These are phyloP conservation scores for Andrena haemorrhoa DNA, from an alignment of 2,888 invertebrate genomes.

Conservation along the genomic window DNA sequence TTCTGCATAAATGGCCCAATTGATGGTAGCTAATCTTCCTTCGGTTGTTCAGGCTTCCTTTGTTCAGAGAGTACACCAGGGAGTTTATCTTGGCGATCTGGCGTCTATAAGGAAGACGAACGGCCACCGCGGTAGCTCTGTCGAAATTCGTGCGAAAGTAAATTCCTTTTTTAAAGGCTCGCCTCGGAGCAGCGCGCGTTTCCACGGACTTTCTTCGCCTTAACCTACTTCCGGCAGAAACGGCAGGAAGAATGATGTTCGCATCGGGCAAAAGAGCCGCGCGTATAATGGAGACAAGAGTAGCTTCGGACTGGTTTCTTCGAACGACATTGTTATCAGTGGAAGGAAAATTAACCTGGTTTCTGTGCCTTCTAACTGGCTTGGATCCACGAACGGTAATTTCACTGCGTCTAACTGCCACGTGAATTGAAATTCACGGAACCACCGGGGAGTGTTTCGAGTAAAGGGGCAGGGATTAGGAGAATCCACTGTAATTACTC, in stretches of 20 bases:
- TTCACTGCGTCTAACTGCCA: constrained; percentile 32
- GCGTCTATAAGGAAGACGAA: background rate
- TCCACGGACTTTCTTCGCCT: constrained; percentile 59
- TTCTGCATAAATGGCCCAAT: too few relatives aligned
- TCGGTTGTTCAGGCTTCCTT: background rate
- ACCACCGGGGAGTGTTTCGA: background rate
- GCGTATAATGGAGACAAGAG: constrained; percentile 61
- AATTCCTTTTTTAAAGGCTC: constrained; percentile 39
- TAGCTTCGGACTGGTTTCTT: constrained; percentile 53
- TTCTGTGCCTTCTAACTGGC: constrained; percentile 52
- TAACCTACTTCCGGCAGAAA: constrained; percentile 61
- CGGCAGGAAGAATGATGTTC: constrained; percentile 49
- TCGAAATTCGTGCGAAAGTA: constrained; percentile 54
- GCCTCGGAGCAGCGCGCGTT: constrained; percentile 25
- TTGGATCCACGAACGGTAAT: constrained; percentile 35
- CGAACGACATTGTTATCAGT: constrained; percentile 68
- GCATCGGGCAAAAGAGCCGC: constrained; percentile 35
- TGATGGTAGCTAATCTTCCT: too few relatives aligned
- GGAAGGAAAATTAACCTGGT: constrained; percentile 61
- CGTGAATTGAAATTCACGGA: constrained; percentile 14
- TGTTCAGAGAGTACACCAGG: background rate
- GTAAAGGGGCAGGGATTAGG: background rate
- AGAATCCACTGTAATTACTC: background rate
- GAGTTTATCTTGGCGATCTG: background rate
- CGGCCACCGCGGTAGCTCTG: background rate